Base-by-base conservation (phyloP, 1,140 invertebrate genomes). In the Drosophila paulistorum region DNA sequence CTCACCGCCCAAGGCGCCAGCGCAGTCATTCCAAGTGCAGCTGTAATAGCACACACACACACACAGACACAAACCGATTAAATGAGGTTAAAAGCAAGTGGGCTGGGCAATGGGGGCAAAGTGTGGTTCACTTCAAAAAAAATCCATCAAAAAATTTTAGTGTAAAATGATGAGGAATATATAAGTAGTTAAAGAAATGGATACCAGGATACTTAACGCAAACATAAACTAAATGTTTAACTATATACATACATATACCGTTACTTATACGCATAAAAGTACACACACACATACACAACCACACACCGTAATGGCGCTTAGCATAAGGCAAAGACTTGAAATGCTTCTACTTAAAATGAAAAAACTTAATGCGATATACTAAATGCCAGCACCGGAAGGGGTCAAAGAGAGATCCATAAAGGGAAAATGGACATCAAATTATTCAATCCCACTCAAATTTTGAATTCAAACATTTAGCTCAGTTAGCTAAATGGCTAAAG, bases 21-120 rank as follows among this genome's bases (percentile, higher is more conserved):
- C 94, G 17, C 94, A 94, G 85, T 92, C 94, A 69, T 95, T 95
- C 83, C 94, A 95, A 90, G 94, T 95, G 91, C 94, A 95, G 85
- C 94, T 95, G 80, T 95, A 95, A 61, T 14, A 35, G 26, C 55
- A 33, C 26, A 2, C 30, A 30, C 30, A 30, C 30, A 30, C 30
- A 30, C 30, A 30, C 30, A 30, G 30, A 30, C 30, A 30, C 6
- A 5, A 30, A 30, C n/a, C 51, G 58, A 41, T 35, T 20, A 42
- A 30, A 30, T 30, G 30, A 30, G 30, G 30, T 30, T 30, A 30
- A 6, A 30, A 37, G 30, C 35, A n/a, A 48, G 37, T 13, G 23
- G 10, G 14, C 26, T 42, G 39, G 63, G 35, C 65, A 41, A 55
- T 17, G 65, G 74, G 70, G 65, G 68, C 80, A 80, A 87, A 87